Evolutionary conservation across 2,113 vertebrate species (phyloP).

Genomic region (Mobula hypostoma): DNA sequence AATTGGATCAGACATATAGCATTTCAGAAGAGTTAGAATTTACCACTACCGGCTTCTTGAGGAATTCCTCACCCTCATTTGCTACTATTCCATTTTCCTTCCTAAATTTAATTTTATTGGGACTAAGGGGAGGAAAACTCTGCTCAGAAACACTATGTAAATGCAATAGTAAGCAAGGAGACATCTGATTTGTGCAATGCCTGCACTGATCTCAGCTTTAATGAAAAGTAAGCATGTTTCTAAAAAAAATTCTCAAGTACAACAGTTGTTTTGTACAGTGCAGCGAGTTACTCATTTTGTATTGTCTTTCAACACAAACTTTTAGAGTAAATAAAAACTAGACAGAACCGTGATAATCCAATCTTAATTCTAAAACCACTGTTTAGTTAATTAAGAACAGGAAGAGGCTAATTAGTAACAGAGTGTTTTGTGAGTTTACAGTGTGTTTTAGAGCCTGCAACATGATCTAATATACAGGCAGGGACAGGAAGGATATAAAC

Average conservation of each 20-base stretch:
- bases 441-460: constrained; percentile 51
- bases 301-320: constrained; percentile 68
- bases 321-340: constrained; percentile 73
- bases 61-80: background rate
- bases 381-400: constrained; percentile 66
- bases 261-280: background rate
- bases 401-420: constrained; percentile 68
- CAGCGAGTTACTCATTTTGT: constrained; percentile 53
- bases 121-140: background rate
- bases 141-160: background rate
- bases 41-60: too few relatives aligned
- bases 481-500: constrained; percentile 49
- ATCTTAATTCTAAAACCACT: constrained; percentile 66
- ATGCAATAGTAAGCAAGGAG: background rate
- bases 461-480: constrained; percentile 55
- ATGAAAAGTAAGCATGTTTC: background rate
- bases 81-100: background rate
- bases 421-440: constrained; percentile 61
- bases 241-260: background rate
- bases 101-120: background rate
- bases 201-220: background rate
- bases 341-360: constrained; percentile 62
- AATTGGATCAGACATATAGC: background rate
- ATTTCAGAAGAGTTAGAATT: background rate
- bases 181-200: background rate